Evolutionary conservation across 2,888 invertebrate genomes (phyloP), one percentile per base, ranked within the genome.

Genomic region (Geophilus truncorum): DNA sequence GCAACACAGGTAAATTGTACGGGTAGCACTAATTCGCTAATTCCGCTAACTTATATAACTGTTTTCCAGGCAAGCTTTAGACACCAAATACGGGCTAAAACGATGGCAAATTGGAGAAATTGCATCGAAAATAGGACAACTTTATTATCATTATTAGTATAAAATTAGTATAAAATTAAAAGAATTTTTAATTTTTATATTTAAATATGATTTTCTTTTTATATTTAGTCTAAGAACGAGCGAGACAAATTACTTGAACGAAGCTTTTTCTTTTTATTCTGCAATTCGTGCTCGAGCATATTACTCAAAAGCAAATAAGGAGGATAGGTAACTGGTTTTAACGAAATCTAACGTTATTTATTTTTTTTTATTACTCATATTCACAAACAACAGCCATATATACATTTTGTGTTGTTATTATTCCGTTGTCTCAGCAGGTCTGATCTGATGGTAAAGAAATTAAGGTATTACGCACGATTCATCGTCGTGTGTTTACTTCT

Each of bases 61-160:
- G 83, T 81, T 82, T 87, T 88, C 25, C 87, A 91, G 91, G 84
- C 90, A 92, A 87, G 91, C 96, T 82, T 90, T 98, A 84, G 97
- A 98, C 87, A 91, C 91, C 83, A 96, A 96, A 88, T 98, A 97
- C 88, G 96, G 96, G 36, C 90, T 98, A 85, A 97, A 98, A 86
- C 89, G 98, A 84, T 98, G 98, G 97, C 98, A 98, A 89, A 97
- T 98, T 85, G 98, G 98, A 80, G 98, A 98, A 89, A 97, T 98
- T 84, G 98, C 97, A 78, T 97, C 97, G 80, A 98, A 98, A 90
- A 98, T 98, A 86, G 98, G 98, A 84, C 98, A 98, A 89, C 92
- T 98, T 34, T 98, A 98, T 89, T 98, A 98, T 88, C 97, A 97
- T 89, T 98, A 97, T 89, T 98, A 98, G 95, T 96, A 89, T 92